Evolutionary conservation across 2,888 invertebrate genomes (phyloP), one percentile per base, ranked within the genome.

Genomic region (Hirudinaria manillensis): DNA sequence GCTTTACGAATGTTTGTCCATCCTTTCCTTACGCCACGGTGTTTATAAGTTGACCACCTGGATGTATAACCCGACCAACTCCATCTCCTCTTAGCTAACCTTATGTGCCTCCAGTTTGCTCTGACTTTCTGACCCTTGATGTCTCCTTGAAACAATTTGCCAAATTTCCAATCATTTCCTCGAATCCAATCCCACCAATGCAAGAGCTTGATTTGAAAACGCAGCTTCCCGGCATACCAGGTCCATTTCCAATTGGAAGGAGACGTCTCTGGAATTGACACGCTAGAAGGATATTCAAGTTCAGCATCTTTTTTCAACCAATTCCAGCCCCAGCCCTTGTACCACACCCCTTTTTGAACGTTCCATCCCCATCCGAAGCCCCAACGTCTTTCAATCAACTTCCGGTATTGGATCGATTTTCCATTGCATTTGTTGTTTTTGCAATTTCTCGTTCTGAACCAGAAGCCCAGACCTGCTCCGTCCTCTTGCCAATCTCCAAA

Each of bases 261-360:
- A 32, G 68, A 68, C 13, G 36, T 36, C 21, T 68, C 68, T 32
- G 68, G n/a, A n/a, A 36, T 29, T 1, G 36, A n/a, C 16, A n/a
- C 36, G 7, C 13, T 13, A 6, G n/a, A 2, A 36, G n/a, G 7
- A 34, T 32, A 32, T n/a, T 68, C 13, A 2, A 68, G 68, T 29
- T 29, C 36, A 32, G 32, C 68, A 32, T 68, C 32, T 68, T 29
- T 34, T 10, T 34, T 34, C 32, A 34, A n/a, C 34, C 32, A 68
- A 68, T 68, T 68, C 68, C 68, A 68, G 27, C 68, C 68, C 68
- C 68, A 68, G n/a, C 68, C 68, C 21, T 36, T 68, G 68, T 68
- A 68, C 68, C 68, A 68, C 32, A n/a, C 13, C 32, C 68, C 68
- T 68, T 29, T 7, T 24, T 34, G n/a, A 7, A 68, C n/a, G 16